A percentile compares a stretch with the other conserved stretches of the same genome.
These are phyloP conservation scores for Sebastes taczanowskii DNA, from an alignment of 2,797 vertebrate species.

Conservation along the genomic window DNA sequence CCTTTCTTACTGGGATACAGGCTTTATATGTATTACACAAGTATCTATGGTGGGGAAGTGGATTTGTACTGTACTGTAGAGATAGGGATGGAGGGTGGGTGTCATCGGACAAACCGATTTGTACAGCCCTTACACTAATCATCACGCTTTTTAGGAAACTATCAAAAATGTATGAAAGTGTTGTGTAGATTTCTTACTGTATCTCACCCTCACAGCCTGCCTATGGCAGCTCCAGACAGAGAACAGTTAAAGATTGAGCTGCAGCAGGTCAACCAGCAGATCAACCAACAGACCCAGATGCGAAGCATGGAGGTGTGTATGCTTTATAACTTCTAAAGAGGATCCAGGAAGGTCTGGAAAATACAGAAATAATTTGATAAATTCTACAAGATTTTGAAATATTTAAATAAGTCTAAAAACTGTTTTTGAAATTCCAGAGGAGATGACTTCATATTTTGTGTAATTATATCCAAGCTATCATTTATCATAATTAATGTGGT, in stretches of 20 bases:
- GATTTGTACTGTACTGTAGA: too few relatives aligned
- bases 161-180: background rate
- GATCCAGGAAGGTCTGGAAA: background rate
- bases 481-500: background rate
- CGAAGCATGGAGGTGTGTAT: constrained; percentile 89
- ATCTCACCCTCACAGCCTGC: constrained; percentile 57
- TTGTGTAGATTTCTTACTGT: background rate
- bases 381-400: background rate
- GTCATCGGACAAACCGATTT: too few relatives aligned
- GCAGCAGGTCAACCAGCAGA: constrained; percentile 95
- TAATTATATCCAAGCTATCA: background rate
- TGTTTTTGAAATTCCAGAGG: background rate
- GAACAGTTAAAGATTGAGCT: constrained; percentile 97
- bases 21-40: too few relatives aligned
- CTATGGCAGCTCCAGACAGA: constrained; percentile 86
- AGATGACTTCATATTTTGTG: background rate
- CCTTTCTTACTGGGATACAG: too few relatives aligned
- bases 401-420: background rate
- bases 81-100: too few relatives aligned
- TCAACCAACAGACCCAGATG: constrained; percentile 96
- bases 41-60: too few relatives aligned
- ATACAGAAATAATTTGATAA: background rate
- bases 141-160: background rate
- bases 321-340: background rate
- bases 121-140: too few relatives aligned